phyloP scores from a whole-genome alignment of 2,113 vertebrate species.

The Chaetorhynchus papuensis region DNA sequence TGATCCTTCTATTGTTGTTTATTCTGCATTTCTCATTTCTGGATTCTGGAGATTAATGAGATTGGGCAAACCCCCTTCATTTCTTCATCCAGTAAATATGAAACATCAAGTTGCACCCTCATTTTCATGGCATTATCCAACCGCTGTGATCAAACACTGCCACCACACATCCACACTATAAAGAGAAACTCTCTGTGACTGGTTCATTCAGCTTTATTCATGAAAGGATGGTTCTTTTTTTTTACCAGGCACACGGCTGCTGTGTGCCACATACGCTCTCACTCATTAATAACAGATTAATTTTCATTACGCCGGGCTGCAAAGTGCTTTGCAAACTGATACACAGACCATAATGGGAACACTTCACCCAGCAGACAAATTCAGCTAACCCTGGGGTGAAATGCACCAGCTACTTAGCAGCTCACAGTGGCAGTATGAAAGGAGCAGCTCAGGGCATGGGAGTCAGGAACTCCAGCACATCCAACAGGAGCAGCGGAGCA shows the following conservation, averaged over 20 bases:
- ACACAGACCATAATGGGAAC: slow-evolving; percentile 14
- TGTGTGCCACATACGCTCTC: not conserved
- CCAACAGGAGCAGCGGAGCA: not conserved
- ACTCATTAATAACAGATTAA: slow-evolving; percentile 48
- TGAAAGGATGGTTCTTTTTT: not conserved
- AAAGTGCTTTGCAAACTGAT: slow-evolving; percentile 15
- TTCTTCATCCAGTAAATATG: not conserved
- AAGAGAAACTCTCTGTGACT: not conserved
- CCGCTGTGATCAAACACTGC: not conserved
- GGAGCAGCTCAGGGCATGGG: not conserved
- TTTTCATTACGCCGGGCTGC: not conserved
- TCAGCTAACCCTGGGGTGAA: slow-evolving; percentile 12
- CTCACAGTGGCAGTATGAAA: not conserved
- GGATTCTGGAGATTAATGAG: not conserved
- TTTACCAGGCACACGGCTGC: not conserved
- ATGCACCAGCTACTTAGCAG: slow-evolving; percentile 15
- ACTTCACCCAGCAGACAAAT: slow-evolving; percentile 27
- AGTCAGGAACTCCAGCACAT: slow-evolving; percentile 7
- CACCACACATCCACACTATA: not conserved
- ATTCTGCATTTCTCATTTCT: not conserved
- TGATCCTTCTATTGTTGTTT: not conserved
- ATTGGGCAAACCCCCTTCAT: not conserved
- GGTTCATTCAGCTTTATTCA: slow-evolving; percentile 12
- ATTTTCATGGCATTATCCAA: not conserved
- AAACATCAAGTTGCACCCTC: not conserved